phyloP scores from a whole-genome alignment of 64 coral and sea anemone genomes.

The Exaiptasia diaphana region DNA sequence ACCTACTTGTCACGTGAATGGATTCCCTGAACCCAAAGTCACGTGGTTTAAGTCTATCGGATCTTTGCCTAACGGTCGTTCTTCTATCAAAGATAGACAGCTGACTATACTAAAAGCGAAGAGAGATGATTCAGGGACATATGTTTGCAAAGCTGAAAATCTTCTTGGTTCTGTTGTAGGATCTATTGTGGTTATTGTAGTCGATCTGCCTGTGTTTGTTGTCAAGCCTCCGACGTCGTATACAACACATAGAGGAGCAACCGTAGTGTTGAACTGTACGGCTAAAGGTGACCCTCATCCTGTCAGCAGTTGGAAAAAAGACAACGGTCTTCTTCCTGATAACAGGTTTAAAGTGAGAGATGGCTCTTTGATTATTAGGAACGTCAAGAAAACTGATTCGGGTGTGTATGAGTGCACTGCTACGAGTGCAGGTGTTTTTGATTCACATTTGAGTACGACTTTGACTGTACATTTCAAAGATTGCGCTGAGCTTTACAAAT shows the following conservation, averaged over 20 bases:
- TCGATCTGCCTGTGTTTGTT: neutral
- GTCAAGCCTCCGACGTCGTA: neutral
- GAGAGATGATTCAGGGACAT: conserved; percentile 12
- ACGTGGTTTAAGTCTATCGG: conserved; percentile 28
- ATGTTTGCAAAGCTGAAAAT: conserved; percentile 34
- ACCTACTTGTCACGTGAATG: conserved; percentile 18
- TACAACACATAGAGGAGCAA: neutral
- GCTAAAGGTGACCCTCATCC: conserved; percentile 53
- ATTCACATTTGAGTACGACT: too few species aligned
- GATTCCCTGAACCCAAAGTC: conserved; percentile 5
- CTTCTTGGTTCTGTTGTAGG: conserved; percentile 10
- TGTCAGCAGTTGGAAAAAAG: conserved; percentile 42
- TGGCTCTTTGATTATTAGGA: conserved; percentile 5
- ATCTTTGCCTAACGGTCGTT: neutral
- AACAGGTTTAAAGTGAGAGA: neutral
- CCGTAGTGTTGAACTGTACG: conserved; percentile 23
- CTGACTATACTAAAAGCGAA: neutral
- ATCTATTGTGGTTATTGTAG: neutral
- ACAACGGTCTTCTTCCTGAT: neutral
- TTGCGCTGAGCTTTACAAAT: too few species aligned
- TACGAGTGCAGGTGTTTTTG: conserved; percentile 1
- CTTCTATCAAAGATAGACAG: too few species aligned
- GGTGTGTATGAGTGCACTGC: conserved; percentile 49
- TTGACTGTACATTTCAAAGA: too few species aligned
- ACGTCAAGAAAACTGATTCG: neutral